Evolutionary conservation across 2,888 invertebrate species (phyloP).

Genomic region (Caenorhabditis angaria): DNA sequence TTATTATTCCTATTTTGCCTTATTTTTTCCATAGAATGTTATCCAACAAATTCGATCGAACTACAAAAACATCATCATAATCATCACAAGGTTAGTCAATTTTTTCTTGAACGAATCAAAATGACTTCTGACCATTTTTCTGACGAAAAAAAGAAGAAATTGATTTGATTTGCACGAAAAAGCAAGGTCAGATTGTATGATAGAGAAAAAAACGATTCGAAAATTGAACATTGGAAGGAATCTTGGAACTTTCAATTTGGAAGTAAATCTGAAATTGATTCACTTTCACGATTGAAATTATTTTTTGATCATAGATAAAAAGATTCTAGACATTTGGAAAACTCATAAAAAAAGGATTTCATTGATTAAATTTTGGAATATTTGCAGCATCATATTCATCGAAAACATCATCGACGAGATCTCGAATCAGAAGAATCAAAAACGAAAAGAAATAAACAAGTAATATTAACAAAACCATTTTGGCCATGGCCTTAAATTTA

Average conservation of each 20-base stretch:
- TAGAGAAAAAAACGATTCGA: too few relatives aligned
- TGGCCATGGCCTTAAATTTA: slow-evolving; percentile 67
- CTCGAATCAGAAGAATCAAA: slow-evolving; percentile 52
- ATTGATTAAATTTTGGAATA: not conserved
- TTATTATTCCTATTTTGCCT: not conserved
- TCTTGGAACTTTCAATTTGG: too few relatives aligned
- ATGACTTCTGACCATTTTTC: too few relatives aligned
- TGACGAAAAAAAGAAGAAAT: not conserved
- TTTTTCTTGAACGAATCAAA: too few relatives aligned
- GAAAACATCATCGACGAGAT: slow-evolving; percentile 51
- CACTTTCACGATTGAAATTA: too few relatives aligned
- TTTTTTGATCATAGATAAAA: too few relatives aligned
- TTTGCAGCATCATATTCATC: slow-evolving; percentile 52
- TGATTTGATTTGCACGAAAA: not conserved
- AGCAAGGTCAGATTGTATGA: too few relatives aligned
- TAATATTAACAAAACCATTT: slow-evolving; percentile 63
- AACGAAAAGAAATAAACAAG: slow-evolving; percentile 54
- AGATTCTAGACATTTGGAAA: too few relatives aligned
- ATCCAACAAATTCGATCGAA: not conserved
- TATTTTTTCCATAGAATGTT: not conserved
- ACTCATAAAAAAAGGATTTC: too few relatives aligned
- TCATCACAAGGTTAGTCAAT: slow-evolving; percentile 33
- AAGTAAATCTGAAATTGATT: too few relatives aligned
- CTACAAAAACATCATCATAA: slow-evolving; percentile 18
- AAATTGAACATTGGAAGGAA: too few relatives aligned